A percentile compares a stretch with the other conserved stretches of the same genome.
Evolutionary conservation across 1,140 invertebrate genomes (phyloP).

Genomic region (Trichonephila clavipes): DNA sequence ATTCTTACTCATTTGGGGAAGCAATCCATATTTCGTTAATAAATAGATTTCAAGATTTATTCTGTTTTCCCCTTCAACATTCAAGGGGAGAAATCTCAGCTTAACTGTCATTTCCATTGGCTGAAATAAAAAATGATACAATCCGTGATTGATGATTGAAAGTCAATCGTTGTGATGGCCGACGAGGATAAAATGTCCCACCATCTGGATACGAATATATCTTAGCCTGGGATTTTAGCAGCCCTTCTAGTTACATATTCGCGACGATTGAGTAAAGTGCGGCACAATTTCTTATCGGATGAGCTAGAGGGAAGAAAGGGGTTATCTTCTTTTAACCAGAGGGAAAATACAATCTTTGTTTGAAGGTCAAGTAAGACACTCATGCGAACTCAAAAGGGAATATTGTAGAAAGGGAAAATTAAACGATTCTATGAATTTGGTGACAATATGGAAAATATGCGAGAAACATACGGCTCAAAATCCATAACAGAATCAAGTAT

Average conservation of each 20-base stretch:
- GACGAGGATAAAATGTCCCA: conserved; percentile 45
- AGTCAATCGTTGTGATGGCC: conserved; percentile 32
- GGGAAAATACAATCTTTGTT: not conserved
- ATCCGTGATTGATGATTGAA: conserved; percentile 53
- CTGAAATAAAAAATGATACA: not conserved
- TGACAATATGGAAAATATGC: too few species aligned
- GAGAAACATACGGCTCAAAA: too few species aligned
- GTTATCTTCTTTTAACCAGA: not conserved
- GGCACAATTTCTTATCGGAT: not conserved
- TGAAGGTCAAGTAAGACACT: conserved; percentile 23
- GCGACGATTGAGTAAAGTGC: conserved; percentile 11
- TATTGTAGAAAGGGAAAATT: not conserved
- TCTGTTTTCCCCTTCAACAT: conserved; percentile 24
- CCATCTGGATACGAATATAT: conserved; percentile 44
- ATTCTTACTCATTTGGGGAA: not conserved
- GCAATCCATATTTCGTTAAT: not conserved
- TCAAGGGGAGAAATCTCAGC: not conserved
- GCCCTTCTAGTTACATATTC: conserved; percentile 23
- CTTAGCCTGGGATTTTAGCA: not conserved
- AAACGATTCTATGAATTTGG: not conserved
- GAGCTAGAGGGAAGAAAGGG: not conserved
- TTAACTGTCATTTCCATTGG: not conserved
- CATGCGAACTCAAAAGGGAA: not conserved
- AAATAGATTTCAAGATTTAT: not conserved
- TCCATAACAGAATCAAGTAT: too few species aligned